phyloP scores from a whole-genome alignment of 2,113 vertebrate genomes.

The Cyanoderma ruficeps region DNA sequence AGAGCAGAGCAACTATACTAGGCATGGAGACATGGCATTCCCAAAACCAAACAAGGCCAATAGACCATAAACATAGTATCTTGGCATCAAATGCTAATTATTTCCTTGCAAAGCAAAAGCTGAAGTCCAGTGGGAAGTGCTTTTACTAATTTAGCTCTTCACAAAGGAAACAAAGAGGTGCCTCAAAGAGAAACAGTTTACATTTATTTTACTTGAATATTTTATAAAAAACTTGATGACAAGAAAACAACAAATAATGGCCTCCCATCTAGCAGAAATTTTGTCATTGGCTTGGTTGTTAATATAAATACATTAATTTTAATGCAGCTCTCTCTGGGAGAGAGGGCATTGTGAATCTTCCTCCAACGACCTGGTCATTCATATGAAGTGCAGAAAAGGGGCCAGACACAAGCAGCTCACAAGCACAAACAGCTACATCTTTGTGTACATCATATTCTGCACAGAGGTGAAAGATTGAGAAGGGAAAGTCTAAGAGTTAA shows the following conservation, averaged over 20 bases:
- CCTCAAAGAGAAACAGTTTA: not conserved
- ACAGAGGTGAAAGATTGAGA: not conserved
- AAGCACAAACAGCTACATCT: not conserved
- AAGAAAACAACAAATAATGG: not conserved
- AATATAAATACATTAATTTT: not conserved
- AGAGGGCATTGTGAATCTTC: not conserved
- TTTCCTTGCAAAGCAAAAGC: not conserved
- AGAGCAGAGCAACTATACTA: not conserved
- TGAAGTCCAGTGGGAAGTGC: not conserved
- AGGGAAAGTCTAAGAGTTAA: not conserved
- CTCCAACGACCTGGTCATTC: not conserved
- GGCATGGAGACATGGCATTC: not conserved
- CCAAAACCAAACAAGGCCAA: not conserved
- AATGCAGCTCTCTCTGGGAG: not conserved
- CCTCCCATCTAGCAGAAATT: not conserved
- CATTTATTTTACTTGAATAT: not conserved
- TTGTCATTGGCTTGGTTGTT: not conserved
- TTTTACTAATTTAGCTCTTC: conserved; percentile 7
- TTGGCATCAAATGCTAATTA: conserved; percentile 20
- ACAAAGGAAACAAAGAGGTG: not conserved
- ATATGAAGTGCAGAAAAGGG: not conserved
- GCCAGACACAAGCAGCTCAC: not conserved
- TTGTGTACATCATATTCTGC: not conserved
- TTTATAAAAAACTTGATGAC: not conserved
- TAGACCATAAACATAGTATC: not conserved